A percentile compares a stretch with the other conserved stretches of the same genome.
Conservation (phyloP, 2,113 vertebrate genomes). For the Mus spicilegus region DNA sequence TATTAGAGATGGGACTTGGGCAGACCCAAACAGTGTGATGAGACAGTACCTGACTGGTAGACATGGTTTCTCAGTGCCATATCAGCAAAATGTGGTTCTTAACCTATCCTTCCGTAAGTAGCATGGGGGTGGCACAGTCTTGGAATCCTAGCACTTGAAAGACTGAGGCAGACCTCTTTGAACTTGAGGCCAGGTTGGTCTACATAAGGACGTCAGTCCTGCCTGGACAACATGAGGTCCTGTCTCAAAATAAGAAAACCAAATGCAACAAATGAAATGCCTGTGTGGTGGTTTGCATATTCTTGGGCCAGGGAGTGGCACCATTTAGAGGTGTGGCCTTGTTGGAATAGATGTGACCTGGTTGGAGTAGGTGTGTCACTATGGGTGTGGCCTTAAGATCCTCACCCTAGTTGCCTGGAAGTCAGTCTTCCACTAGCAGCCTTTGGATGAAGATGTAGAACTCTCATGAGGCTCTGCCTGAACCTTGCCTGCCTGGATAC, state of each 20-base stretch:
- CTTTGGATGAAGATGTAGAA: no score
- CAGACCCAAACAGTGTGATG: not conserved
- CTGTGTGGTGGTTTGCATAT: not conserved
- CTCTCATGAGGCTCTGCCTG: no score
- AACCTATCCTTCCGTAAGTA: not conserved
- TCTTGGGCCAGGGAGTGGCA: no score
- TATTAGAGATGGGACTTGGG: not conserved
- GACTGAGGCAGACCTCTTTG: not conserved
- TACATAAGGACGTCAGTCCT: not conserved
- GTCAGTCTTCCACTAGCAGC: no score
- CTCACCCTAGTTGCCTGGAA: no score
- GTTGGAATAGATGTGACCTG: no score
- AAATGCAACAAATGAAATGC: not conserved
- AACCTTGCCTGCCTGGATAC: no score
- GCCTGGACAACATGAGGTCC: not conserved
- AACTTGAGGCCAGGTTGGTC: not conserved
- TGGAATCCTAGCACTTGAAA: not conserved
- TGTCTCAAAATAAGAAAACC: not conserved
- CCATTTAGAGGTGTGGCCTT: no score
- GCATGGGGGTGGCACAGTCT: no score
- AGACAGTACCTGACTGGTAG: not conserved
- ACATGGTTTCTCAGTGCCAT: not conserved
- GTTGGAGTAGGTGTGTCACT: no score
- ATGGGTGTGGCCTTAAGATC: no score
- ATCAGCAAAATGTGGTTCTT: not conserved